Conservation (phyloP, 2,797 vertebrate genomes). For the Pteronotus mesoamericanus region DNA sequence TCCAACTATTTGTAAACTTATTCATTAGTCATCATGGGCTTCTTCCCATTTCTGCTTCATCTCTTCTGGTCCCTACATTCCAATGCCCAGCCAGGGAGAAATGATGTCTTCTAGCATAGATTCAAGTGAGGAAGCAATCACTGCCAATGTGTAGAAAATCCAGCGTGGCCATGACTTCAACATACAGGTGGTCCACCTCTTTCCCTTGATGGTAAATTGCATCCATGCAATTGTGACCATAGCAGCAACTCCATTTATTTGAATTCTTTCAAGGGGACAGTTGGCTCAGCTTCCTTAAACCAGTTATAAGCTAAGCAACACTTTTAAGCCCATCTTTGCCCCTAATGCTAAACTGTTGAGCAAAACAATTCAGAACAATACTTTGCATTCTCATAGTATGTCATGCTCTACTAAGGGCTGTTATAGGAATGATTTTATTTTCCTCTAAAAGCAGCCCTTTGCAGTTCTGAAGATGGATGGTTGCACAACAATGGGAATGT, state of each 20-base stretch:
- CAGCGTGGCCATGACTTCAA: neutral
- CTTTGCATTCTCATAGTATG: neutral
- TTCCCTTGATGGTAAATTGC: neutral
- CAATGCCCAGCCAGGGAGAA: neutral
- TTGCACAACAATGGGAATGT: neutral
- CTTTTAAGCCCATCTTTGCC: neutral
- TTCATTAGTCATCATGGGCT: neutral
- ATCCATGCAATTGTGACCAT: neutral
- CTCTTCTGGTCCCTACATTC: neutral
- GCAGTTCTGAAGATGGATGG: neutral
- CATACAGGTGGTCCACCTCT: neutral
- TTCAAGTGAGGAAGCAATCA: neutral
- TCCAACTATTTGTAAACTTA: neutral
- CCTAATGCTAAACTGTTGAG: neutral
- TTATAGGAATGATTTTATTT: slow-evolving; percentile 23
- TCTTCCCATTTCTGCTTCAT: slow-evolving; percentile 5
- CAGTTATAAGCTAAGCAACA: neutral
- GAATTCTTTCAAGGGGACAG: neutral
- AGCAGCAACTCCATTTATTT: neutral
- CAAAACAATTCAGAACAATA: neutral
- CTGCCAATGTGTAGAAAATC: neutral
- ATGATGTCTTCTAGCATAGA: neutral
- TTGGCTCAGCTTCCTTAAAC: neutral
- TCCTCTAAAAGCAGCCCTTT: neutral
- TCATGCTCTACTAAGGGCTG: neutral